Base-by-base conservation (phyloP, 92 coral and sea anemone species). In the Virgularia gustaviana region DNA sequence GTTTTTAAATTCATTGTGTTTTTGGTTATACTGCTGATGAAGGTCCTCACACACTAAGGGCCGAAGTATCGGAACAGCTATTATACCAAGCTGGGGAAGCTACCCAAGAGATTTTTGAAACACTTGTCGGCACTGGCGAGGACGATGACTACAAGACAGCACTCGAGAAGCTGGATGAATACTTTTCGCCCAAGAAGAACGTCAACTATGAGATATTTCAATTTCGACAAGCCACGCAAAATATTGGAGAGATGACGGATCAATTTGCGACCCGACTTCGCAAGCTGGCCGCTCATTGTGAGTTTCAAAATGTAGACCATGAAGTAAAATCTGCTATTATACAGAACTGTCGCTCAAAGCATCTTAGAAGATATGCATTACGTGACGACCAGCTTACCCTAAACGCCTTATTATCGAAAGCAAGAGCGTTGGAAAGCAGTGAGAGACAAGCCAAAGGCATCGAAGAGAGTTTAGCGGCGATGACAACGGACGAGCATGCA, bases 131-230 rank as follows among this genome's bases (percentile, higher is more conserved):
- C 7, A 63, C 73, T 1, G 80, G 72, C 19, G 60, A 63, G 15
- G 39, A 31, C 36, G 8, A 58, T 3, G 64, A 63, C 33, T 63
- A 47, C 30, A 27, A 45, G 18, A 49, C 20, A 11, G 79, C 79
- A 11, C 12, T 59, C 43, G 58, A 59, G 13, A 60, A 74, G 49
- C 36, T 74, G 32, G 38, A 64, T 9, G 66, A 35, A 6, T 37
- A 72, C 32, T 72, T 72, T 27, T 36, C 78, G n/a, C 78, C 78
- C 0, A 74, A 74, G 39, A 60, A 45, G 29, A 60, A 74, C 55
- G 24, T 61, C 27, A 45, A 58, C 45, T 74, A 57, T 41, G 79
- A 74, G 33, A 72, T 62, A 18, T 73, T 38, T 33, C 37, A 71
- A 31, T 52, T 71, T 19, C 65, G 49, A 25, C 30, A 71, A 25